phyloP scores from a whole-genome alignment of 2,797 vertebrate species.

The Cynopterus sphinx region DNA sequence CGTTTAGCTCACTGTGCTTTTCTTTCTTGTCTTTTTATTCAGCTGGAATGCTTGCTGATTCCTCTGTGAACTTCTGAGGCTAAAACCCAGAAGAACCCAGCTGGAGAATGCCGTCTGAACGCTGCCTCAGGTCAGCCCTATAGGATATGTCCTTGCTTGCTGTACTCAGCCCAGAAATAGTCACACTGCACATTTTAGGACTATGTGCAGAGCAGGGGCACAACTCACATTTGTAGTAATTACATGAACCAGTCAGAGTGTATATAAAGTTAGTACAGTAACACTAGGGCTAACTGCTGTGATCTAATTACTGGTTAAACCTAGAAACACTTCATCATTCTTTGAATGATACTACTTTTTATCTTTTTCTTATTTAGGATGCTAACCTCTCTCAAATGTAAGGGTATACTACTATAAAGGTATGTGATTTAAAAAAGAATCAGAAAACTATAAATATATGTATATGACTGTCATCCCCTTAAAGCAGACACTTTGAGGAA shows the following conservation, averaged over 20 bases:
- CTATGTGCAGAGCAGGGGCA: neutral
- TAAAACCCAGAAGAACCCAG: slow-evolving; percentile 77
- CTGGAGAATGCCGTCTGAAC: slow-evolving; percentile 95
- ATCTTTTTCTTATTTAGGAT: neutral
- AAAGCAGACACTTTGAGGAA: neutral
- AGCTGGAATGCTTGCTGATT: slow-evolving; percentile 83
- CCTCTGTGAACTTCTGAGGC: slow-evolving; percentile 75
- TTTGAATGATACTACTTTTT: neutral
- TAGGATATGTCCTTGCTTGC: neutral
- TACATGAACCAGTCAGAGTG: neutral
- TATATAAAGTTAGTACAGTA: neutral
- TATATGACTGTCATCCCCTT: neutral
- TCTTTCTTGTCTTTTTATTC: slow-evolving; percentile 71
- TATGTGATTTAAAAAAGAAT: neutral
- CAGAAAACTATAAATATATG: neutral
- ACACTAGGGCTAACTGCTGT: neutral
- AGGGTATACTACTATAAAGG: neutral
- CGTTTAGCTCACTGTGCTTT: slow-evolving; percentile 66
- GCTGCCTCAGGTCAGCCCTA: slow-evolving; percentile 90
- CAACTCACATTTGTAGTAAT: neutral
- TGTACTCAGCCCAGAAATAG: neutral
- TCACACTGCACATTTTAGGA: neutral
- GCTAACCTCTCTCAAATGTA: neutral
- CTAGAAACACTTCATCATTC: neutral
- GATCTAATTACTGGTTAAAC: neutral